Percentiles rank a stretch among this genome's conserved stretches.
phyloP scores from a whole-genome alignment of 2,888 invertebrate species.

The Labia minor region DNA sequence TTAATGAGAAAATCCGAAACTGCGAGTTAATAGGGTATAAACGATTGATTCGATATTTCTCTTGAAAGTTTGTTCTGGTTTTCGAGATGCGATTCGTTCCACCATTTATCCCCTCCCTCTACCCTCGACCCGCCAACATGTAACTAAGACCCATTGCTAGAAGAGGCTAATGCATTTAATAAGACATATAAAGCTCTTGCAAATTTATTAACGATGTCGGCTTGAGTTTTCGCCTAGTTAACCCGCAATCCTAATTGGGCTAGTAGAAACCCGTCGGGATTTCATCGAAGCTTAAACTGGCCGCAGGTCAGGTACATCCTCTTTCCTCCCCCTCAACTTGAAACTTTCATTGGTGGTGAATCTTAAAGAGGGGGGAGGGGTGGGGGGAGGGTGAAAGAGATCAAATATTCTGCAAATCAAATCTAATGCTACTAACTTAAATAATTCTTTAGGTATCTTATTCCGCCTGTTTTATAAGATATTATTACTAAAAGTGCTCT shows the following conservation, averaged over 20 bases:
- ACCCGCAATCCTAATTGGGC: neutral
- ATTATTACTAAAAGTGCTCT: neutral
- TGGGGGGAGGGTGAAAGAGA: neutral
- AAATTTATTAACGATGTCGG: conserved; percentile 1
- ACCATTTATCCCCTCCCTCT: too few species aligned
- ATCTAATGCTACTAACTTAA: neutral
- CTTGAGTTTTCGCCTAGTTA: conserved; percentile 13
- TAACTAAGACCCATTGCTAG: neutral
- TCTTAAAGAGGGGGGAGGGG: too few species aligned
- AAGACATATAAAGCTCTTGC: conserved; percentile 13
- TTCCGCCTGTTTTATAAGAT: neutral
- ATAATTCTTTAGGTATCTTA: neutral
- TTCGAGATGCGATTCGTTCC: neutral
- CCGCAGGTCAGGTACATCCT: neutral
- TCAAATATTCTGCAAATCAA: neutral
- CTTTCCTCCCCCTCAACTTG: too few species aligned
- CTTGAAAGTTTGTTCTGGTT: neutral
- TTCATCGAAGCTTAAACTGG: conserved; percentile 13
- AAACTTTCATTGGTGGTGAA: too few species aligned
- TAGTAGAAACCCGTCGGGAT: neutral
- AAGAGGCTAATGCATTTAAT: neutral
- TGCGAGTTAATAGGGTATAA: conserved; percentile 1
- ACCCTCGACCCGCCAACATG: neutral
- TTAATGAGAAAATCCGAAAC: neutral
- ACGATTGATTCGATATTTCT: conserved; percentile 13